Evolutionary conservation across 2,797 vertebrate species (phyloP), one percentile per base, ranked within the genome.

Genomic region (Pangasius djambal): DNA sequence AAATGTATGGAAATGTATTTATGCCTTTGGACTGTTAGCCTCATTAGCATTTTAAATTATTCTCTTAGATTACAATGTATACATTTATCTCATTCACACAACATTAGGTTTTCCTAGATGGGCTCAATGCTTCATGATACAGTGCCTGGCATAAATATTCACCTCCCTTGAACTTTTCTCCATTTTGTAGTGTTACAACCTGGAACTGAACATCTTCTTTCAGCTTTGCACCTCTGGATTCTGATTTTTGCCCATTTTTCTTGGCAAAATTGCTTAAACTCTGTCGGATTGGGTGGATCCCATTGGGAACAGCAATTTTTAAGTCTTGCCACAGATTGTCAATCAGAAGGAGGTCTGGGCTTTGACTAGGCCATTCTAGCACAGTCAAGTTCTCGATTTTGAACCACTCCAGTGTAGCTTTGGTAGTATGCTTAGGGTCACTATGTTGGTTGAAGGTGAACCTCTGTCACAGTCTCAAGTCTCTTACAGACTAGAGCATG

Each of bases 111-210:
- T 44, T 37, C 59, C 37, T 83, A 28, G 20, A 82, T 44, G 57
- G 12, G 12, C 22, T 83, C 1, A 83, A 28, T 61, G 22, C 59
- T 83, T 44, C 34, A 40, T 83, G 52, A 18, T 81, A 59, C 55
- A 59, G 3, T 59, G 59, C 57, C 37, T 63, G 57, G 59, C 12
- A 83, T 63, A 44, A 83, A 83, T 63, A 83, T 83, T 40, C 81
- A 44, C 28, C 57, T 28, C 37, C 22, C 8, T 63, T 83, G 37
- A 28, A 44, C 37, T 16, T 25, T 59, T 44, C 31, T 18, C 18
- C 16, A 83, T 83, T 15, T 61, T 44, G 2, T 44, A 63, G 57
- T n/a, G 57, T 28, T 83, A 28, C 31, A 44, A 16, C 37, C 10
- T 63, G 57, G 50, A 28, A 63, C 78, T 59, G 31, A 57, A 40